These are phyloP conservation scores for Lottia gigantea DNA, from an alignment of 2,888 invertebrate genomes.

Conservation along the genomic window DNA sequence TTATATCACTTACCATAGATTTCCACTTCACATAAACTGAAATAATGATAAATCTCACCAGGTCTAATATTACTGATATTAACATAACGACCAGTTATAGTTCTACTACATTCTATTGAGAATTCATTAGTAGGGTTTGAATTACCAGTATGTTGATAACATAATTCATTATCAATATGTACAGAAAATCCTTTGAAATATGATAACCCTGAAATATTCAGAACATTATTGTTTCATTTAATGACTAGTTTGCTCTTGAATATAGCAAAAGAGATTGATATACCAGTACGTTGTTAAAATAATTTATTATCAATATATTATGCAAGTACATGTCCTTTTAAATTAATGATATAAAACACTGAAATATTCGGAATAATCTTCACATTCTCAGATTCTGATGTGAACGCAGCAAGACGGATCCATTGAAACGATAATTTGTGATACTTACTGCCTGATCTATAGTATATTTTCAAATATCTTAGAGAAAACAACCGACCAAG, in stretches of 20 bases:
- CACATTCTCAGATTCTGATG: no score
- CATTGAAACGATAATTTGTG: no score
- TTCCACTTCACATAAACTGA: not conserved
- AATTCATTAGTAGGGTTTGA: not conserved
- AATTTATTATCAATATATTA: not conserved
- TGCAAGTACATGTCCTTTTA: not conserved
- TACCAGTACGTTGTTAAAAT: not conserved
- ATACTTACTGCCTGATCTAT: no score
- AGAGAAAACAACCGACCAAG: not conserved
- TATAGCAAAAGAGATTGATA: no score
- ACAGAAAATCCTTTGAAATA: not conserved
- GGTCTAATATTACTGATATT: not conserved
- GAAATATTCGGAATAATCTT: not conserved
- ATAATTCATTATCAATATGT: not conserved
- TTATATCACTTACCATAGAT: not conserved
- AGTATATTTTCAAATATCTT: no score
- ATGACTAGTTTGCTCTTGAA: no score
- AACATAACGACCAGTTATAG: not conserved
- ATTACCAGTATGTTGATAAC: not conserved
- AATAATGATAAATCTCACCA: not conserved
- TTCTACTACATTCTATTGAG: not conserved
- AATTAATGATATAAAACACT: no score
- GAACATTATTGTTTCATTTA: no score
- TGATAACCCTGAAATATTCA: not conserved
- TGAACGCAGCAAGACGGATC: no score